phyloP scores from a whole-genome alignment of 2,113 vertebrate genomes.

The Struthio camelus region DNA sequence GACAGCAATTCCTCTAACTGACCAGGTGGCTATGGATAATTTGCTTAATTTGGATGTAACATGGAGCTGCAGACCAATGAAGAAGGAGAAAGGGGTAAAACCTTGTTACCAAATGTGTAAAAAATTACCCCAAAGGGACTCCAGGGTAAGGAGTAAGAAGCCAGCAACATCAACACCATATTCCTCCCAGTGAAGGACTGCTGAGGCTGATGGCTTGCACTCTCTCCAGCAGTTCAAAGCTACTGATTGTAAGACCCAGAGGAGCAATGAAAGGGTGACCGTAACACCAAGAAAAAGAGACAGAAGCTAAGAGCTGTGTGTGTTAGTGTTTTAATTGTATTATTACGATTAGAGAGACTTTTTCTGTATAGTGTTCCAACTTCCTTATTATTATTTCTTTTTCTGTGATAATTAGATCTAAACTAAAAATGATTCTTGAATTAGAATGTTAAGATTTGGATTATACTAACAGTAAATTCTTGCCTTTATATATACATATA shows the following conservation, averaged over 20 bases:
- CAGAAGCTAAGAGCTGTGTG: neutral
- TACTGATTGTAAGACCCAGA: neutral
- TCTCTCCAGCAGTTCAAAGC: neutral
- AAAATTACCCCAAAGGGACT: neutral
- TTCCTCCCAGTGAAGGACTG: rapidly evolving
- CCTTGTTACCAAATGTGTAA: neutral
- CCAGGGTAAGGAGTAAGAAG: neutral
- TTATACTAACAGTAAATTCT: neutral
- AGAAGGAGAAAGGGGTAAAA: neutral
- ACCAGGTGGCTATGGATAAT: rapidly evolving
- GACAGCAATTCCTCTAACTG: neutral
- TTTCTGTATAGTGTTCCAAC: neutral
- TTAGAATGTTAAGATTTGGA: neutral
- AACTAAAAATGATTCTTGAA: neutral
- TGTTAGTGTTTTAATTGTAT: neutral
- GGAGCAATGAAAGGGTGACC: neutral
- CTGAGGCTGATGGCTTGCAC: neutral
- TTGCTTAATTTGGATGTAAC: neutral
- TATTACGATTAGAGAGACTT: neutral
- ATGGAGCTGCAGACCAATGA: neutral
- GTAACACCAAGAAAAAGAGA: neutral
- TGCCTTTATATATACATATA: neutral
- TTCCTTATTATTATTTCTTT: neutral
- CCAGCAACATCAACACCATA: neutral
- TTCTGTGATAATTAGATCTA: neutral